phyloP scores from a whole-genome alignment of 2,113 vertebrate genomes.

The Chloebia gouldiae region DNA sequence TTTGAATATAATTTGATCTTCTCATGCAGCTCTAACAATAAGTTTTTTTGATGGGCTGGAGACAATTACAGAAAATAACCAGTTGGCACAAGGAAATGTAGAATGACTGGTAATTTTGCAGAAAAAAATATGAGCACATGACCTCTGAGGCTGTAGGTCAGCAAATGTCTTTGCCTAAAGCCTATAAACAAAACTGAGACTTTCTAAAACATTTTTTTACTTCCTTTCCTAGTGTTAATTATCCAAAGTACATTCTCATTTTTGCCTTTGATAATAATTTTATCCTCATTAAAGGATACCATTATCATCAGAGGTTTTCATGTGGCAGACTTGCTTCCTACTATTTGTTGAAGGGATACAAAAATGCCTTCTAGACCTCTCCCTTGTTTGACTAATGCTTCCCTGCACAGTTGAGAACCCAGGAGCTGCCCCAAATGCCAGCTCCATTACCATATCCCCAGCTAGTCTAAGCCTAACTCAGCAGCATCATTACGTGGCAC shows the following conservation, averaged over 20 bases:
- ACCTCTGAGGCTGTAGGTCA: constrained; percentile 12
- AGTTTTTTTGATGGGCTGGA: not conserved
- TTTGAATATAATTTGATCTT: constrained; percentile 30
- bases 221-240: not conserved
- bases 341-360: not conserved
- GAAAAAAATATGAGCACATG: not conserved
- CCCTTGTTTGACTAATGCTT: not conserved
- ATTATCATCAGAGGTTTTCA: not conserved
- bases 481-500: not conserved
- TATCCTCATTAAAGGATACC: not conserved
- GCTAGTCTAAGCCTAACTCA: not conserved
- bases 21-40: constrained; percentile 2
- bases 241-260: not conserved
- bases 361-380: not conserved
- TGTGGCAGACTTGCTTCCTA: not conserved
- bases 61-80: constrained; percentile 45
- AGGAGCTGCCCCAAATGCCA: not conserved
- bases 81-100: not conserved
- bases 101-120: constrained; percentile 35
- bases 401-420: not conserved
- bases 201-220: not conserved
- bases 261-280: not conserved
- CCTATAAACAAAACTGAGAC: not conserved
- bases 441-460: not conserved
- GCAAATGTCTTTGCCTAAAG: not conserved